Base-by-base conservation (phyloP, 2,797 vertebrate genomes). In the Ceryle rudis region DNA sequence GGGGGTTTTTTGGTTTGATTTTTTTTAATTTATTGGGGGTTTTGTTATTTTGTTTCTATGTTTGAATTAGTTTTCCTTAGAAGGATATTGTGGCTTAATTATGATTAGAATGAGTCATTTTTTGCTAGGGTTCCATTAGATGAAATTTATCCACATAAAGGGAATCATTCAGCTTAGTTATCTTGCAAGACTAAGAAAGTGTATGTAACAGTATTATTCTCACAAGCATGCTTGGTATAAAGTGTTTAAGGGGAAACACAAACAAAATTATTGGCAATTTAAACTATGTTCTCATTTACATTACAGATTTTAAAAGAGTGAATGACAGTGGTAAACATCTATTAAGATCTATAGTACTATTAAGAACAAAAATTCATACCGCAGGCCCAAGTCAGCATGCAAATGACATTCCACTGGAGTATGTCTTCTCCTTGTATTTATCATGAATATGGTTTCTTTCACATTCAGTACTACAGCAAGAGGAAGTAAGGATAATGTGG, bases 201-300 rank as follows among this genome's bases (percentile, higher is more conserved):
- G 74, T 19, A 35, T 55, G 22, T 33, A 89, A 92, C 33, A 57
- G 26, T 37, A 88, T 83, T 73, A 78, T 55, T 81, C 81, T 83
- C 29, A 67, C 9, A 74, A 91, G 54, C 2, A 17, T 55, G 13
- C 6, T 77, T 92, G 9, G 9, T 55, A 55, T 51, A 54, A 64
- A 74, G 11, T 46, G 66, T 67, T 93, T 51, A 87, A 85, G 46
- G 41, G 46, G 22, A 88, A 95, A 71, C 39, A 87, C 46, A 88
- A 88, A 82, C 26, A 92, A 80, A 90, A 90, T 47, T 69, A 86
- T 75, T 92, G 42, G 11, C 9, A 67, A 69, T 52, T 75, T 77
- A 77, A 80, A 39, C 14, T 61, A 54, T 54, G 52, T 31, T 80
- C 33, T 77, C 28, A 28, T 77, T 80, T 89, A 29, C 46, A 25